Evolutionary conservation across 2,888 invertebrate species (phyloP), one percentile per base, ranked within the genome.

Genomic region (Melanargia galathea): DNA sequence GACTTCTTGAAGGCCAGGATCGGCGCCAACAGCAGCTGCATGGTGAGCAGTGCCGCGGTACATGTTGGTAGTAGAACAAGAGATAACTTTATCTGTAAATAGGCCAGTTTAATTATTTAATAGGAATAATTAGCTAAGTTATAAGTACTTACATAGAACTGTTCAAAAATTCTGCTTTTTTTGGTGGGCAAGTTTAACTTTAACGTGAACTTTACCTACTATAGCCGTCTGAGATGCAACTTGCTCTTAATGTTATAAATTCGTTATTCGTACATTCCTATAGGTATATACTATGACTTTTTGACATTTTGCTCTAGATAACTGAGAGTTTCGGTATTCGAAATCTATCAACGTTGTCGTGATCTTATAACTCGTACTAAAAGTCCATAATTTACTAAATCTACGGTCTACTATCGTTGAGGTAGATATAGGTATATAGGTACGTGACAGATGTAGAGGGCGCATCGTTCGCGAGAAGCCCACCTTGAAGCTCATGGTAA

Each of bases 81-180:
- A 10, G 80, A 75, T 67, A 77, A 75, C 30, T 75, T 73, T 26
- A 77, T 77, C 88, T 89, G 76, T 58, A 85, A 87, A 52, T n/a
- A 30, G 8, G 16, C 8, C 30, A 26, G 8, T 26, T 49, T 48
- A 48, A 16, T 33, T 5, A 10, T 10, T 18, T 30, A n/a, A 26
- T 26, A 3, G 10, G 8, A 2, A 43, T 18, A 16, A 7, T 40
- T 40, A 16, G n/a, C 7, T 16, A n/a, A 16, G 2, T 26, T 6
- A n/a, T n/a, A n/a, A 11, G n/a, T 38, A 6, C 2, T n/a, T 38
- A 30, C 30, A 30, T 30, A 30, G 30, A 30, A n/a, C n/a, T n/a
- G n/a, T n/a, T n/a, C n/a, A n/a, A n/a, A n/a, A n/a, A n/a, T n/a
- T n/a, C n/a, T n/a, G n/a, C n/a, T n/a, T n/a, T n/a, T n/a, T n/a